phyloP scores from a whole-genome alignment of 2,888 invertebrate species.

The Brachypterus glaber region DNA sequence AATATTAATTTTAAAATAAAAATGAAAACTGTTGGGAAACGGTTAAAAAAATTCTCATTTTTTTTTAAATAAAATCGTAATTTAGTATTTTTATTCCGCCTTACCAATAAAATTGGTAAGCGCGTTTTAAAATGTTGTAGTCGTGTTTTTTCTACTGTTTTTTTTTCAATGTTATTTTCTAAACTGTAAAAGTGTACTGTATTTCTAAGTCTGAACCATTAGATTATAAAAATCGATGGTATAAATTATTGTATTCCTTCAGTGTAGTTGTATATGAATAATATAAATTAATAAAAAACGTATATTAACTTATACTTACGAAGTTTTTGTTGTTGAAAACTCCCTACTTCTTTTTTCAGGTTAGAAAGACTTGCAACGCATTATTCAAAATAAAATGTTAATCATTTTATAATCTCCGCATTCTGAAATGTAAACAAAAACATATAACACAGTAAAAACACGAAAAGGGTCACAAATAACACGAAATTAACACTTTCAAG shows the following conservation, averaged over 20 bases:
- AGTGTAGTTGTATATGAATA: conserved; percentile 28
- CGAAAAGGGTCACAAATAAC: no score
- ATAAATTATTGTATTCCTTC: conserved; percentile 38
- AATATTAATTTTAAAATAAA: conserved; percentile 28
- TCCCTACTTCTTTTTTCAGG: no score
- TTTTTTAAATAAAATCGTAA: conserved; percentile 11
- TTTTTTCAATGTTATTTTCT: conserved; percentile 28
- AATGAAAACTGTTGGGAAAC: conserved; percentile 15
- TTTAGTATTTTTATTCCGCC: conserved; percentile 21
- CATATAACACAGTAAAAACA: no score
- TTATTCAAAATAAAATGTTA: no score
- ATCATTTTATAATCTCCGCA: no score
- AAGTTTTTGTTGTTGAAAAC: background rate
- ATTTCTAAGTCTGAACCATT: conserved; percentile 37
- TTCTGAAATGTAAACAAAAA: no score
- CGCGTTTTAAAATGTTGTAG: conserved; percentile 26
- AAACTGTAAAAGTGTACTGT: conserved; percentile 36
- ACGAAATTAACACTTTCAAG: no score
- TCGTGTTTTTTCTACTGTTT: conserved; percentile 29
- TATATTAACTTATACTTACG: conserved; percentile 11
- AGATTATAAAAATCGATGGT: conserved; percentile 27
- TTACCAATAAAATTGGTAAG: conserved; percentile 22
- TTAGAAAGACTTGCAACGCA: no score
- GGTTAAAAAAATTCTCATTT: conserved; percentile 12
- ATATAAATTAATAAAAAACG: conserved; percentile 13